Evolutionary conservation across 2,797 vertebrate genomes (phyloP).

Genomic region (Hipposideros larvatus): DNA sequence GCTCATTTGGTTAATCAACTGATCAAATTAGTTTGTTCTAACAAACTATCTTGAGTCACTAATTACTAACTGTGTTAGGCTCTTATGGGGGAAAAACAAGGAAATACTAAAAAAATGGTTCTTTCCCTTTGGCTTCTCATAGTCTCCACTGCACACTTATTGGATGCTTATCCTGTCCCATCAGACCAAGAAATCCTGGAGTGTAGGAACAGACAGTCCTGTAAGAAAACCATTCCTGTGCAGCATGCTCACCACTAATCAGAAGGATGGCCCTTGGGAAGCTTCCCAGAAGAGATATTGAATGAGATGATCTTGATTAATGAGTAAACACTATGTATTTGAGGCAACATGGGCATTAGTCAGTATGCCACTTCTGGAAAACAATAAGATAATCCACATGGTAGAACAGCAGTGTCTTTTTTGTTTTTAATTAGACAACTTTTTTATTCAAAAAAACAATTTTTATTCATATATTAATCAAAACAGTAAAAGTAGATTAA

Average conservation of each 20-base stretch:
- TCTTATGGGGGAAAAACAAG: background rate
- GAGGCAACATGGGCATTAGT: background rate
- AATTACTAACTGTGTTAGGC: background rate
- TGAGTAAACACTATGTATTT: background rate
- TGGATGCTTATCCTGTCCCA: background rate
- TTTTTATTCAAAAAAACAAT: no score
- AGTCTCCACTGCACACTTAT: background rate
- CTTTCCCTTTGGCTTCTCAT: background rate
- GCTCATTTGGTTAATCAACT: constrained; percentile 3
- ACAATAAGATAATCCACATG: background rate
- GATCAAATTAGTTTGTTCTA: background rate
- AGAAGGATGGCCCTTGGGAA: background rate
- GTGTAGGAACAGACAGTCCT: background rate
- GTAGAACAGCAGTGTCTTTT: background rate
- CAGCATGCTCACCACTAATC: background rate
- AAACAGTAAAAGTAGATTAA: no score
- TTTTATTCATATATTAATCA: no score
- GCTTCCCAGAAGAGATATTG: background rate
- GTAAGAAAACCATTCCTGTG: background rate
- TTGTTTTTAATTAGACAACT: no score
- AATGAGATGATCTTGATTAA: background rate
- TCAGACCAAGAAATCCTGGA: background rate
- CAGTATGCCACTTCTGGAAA: background rate
- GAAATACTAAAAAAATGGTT: background rate
- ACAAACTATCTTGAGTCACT: background rate